Evolutionary conservation across 2,797 vertebrate species (phyloP), one percentile per base, ranked within the genome.

Genomic region (Myotis planiceps): DNA sequence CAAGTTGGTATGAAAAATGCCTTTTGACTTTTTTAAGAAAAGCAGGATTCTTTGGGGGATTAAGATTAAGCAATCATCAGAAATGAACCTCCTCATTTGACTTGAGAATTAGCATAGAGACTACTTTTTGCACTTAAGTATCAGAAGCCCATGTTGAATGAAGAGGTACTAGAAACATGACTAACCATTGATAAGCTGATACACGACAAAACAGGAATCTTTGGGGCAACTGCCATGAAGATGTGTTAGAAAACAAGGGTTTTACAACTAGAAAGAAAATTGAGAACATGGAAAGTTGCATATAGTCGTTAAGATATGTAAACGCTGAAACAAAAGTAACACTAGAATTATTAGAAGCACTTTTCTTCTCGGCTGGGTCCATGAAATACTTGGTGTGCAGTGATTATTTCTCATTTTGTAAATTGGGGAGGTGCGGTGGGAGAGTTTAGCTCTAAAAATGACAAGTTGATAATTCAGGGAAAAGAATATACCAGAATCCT

Each of bases 11-110:
- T 23, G 18, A 16, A 90, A 39, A 42, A 51, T 0, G 27, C 34
- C 18, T 84, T 79, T 58, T 39, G 87, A 19, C 12, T 37, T 49
- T 68, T 83, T 78, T 91, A 68, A 45, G 45, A 45, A 55, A 9
- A 47, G 19, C 55, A 89, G 75, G 37, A 81, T 80, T 92, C 39
- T 95, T 87, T 55, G 13, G 81, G 32, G 60, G 15, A 79, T 88
- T 29, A 93, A 80, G 75, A 94, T 85, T 91, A 91, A 90, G 60
- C 68, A 93, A 72, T 80, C 74, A 89, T 72, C 37, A 95, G 66
- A 78, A 94, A 92, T 25, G 7, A 87, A 29, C 32, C n/a, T 96
- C 45, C 34, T 86, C 49, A 10, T 89, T 53, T 84, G 89, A 95
- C 10, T 23, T 53, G 34, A 92, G 42, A 93, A 90, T 92, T 81